Percentiles rank a stretch among this genome's conserved stretches.
phyloP scores from a whole-genome alignment of 1,140 invertebrate species.

The Pomacea maculata region DNA sequence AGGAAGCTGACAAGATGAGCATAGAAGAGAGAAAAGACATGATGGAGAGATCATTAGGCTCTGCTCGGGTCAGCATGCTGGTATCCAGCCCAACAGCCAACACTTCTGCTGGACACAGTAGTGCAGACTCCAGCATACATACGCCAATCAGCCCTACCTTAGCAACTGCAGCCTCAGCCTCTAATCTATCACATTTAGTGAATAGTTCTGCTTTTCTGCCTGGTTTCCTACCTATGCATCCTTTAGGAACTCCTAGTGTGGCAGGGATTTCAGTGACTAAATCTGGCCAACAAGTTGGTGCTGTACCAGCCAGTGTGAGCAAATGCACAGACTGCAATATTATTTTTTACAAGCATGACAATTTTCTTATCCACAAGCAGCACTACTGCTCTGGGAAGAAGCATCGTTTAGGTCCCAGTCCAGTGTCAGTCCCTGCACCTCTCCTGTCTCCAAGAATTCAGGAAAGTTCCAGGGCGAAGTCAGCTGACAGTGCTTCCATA shows the following conservation, averaged over 20 bases:
- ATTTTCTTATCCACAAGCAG: slow-evolving; percentile 92
- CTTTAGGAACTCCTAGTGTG: slow-evolving; percentile 9
- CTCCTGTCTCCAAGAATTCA: neutral
- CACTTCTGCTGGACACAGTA: neutral
- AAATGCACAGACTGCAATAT: slow-evolving; percentile 97
- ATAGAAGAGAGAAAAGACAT: neutral
- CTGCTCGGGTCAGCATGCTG: neutral
- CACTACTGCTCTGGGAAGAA: slow-evolving; percentile 88
- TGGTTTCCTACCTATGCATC: slow-evolving; percentile 20
- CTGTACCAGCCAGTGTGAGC: slow-evolving; percentile 72
- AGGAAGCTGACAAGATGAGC: neutral
- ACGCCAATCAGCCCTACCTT: neutral
- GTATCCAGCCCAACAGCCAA: neutral
- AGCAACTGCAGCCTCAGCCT: neutral
- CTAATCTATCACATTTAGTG: slow-evolving; percentile 25
- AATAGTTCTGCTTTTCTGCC: slow-evolving; percentile 28
- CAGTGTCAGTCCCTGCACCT: neutral
- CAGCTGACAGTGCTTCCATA: too few species aligned
- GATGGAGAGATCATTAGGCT: neutral
- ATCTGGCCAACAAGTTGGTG: slow-evolving; percentile 28
- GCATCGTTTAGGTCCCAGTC: slow-evolving; percentile 5
- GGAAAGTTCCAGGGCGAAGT: too few species aligned
- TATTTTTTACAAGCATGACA: slow-evolving; percentile 95
- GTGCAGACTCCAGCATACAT: neutral
- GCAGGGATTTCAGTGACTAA: neutral